phyloP scores from a whole-genome alignment of 1,140 invertebrate genomes.

The Himalopsyche phryganea region DNA sequence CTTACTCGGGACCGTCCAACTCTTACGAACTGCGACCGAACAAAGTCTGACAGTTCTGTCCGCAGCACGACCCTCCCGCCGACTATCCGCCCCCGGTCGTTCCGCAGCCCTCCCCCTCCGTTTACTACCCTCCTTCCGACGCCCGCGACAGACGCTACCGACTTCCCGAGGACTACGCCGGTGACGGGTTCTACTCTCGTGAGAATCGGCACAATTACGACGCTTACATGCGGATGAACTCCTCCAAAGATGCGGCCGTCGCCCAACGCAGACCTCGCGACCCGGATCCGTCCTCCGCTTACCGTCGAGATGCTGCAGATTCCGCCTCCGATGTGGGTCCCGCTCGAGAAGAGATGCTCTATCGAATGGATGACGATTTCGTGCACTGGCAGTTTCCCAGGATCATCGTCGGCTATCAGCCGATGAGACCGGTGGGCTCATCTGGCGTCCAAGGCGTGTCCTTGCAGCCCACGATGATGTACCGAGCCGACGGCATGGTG shows the following conservation, averaged over 20 bases:
- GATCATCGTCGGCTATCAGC: slow-evolving; percentile 33
- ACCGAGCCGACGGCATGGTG: slow-evolving; percentile 35
- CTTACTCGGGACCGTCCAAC: slow-evolving; percentile 37
- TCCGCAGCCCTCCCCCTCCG: slow-evolving; percentile 40
- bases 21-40: slow-evolving; percentile 28
- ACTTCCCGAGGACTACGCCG: slow-evolving; percentile 23
- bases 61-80: slow-evolving; percentile 18
- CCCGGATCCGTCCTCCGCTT: background rate
- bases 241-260: slow-evolving; percentile 8
- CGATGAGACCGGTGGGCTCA: slow-evolving; percentile 22
- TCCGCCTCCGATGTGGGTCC: background rate
- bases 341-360: slow-evolving; percentile 28
- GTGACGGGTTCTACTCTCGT: slow-evolving; percentile 31
- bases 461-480: slow-evolving; percentile 36
- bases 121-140: slow-evolving; percentile 17
- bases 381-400: slow-evolving; percentile 30
- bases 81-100: slow-evolving; percentile 39
- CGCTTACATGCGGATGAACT: slow-evolving; percentile 32
- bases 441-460: slow-evolving; percentile 20
- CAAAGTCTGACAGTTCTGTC: slow-evolving; percentile 32
- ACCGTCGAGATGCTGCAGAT: background rate
- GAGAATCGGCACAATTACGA: slow-evolving; percentile 33
- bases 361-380: slow-evolving; percentile 27
- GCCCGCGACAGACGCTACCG: slow-evolving; percentile 1
- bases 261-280: slow-evolving; percentile 16